These are phyloP conservation scores for Alligator sinensis DNA, from an alignment of 2,113 vertebrate genomes.

Conservation along the genomic window DNA sequence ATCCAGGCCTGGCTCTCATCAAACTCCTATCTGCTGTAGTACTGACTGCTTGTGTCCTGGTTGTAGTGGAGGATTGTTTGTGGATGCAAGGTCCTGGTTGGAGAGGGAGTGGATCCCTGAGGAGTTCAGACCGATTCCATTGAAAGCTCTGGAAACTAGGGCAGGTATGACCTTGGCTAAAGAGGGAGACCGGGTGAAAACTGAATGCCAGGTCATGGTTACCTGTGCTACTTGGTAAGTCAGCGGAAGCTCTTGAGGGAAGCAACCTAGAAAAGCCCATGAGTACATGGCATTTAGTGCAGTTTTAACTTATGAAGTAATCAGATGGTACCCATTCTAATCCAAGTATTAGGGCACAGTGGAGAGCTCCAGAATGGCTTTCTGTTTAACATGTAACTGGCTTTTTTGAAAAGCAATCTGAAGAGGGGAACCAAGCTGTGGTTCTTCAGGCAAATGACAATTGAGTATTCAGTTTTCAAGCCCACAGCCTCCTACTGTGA, in stretches of 20 bases:
- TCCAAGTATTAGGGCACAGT: neutral
- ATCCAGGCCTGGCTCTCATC: neutral
- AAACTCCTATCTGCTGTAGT: neutral
- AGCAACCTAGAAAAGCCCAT: too few relatives aligned
- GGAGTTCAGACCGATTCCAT: neutral
- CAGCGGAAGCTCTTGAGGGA: neutral
- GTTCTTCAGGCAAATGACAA: neutral
- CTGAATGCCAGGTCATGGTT: neutral
- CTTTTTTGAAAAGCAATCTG: neutral
- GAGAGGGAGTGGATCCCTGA: neutral
- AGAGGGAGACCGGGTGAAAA: neutral
- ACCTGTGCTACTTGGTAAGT: neutral
- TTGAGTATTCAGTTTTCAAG: neutral
- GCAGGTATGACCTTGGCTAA: neutral
- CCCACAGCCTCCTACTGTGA: neutral
- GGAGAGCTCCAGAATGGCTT: neutral
- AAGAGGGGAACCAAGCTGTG: neutral
- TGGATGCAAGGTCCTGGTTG: accelerated
- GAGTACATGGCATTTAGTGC: neutral
- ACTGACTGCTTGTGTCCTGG: neutral
- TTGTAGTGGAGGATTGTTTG: neutral
- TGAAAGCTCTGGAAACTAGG: neutral
- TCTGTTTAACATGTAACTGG: neutral
- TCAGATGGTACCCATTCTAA: neutral
- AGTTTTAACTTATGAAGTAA: neutral